Base-by-base conservation (phyloP, 2,113 vertebrate genomes). In the Puntigrus tetrazona region DNA sequence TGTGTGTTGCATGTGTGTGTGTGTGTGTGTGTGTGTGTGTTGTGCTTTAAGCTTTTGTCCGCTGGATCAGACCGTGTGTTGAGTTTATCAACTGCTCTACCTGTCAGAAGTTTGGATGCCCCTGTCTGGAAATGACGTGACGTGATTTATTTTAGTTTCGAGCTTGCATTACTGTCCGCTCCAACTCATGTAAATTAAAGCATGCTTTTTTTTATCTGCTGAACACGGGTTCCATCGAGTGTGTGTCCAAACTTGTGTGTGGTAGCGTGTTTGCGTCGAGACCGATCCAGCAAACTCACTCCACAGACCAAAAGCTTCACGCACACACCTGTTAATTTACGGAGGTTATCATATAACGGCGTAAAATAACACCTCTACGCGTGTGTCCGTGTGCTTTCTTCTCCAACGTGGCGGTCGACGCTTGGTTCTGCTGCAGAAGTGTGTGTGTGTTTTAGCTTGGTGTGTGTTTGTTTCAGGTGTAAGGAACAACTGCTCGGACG, bases 1-100 rank as follows among this genome's bases (percentile, higher is more conserved):
- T 63, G 81, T 47, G 50, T 31, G 36, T 88, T 86, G 87, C 72
- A 47, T 86, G 79, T 82, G 85, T 74, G 63, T 84, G 7, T 85
- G 59, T 47, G 73, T 41, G 59, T 79, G 27, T 78, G 38, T 57
- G 80, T 69, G 85, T 75, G 79, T 69, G 84, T 65, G 72, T 82
- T 81, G 65, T 73, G 81, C 29, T 85, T 85, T 63, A 55, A 79
- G 83, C 73, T 82, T 87, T 84, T 75, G 61, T 76, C 41, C 29
- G 38, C 74, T 47, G 47, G 80, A 76, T 85, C 78, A 76, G 74
- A 85, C 45, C 36, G 83, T 81, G 81, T 25, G 50, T 74, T 38
- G 36, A 27, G 69, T 70, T 25, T 73, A 38, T 61, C 73, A 63
- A 11, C 78, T 20, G 55, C 2, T 16, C 73, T 34, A 36, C 7